Evolutionary conservation across 1,140 invertebrate genomes (phyloP), one percentile per base, ranked within the genome.

Genomic region (Bilobella aurantiaca): DNA sequence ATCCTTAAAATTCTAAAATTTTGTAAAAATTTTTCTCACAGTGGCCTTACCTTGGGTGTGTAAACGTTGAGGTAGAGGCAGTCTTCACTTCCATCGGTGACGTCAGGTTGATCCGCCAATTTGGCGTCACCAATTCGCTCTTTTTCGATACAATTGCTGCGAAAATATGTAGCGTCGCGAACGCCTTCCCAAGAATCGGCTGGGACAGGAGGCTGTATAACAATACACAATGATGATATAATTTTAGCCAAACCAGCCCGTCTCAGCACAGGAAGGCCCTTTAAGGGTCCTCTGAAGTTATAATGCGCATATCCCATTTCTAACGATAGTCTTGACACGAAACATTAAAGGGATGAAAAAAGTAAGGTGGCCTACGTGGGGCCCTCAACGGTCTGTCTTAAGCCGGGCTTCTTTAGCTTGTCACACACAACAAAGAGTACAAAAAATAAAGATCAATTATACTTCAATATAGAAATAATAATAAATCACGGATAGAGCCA

Each of bases 1-100:
- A n/a, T n/a, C n/a, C n/a, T n/a, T 42, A 42, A 42, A 42, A 42
- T n/a, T 42, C 37, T 42, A 42, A 12, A 12, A 53, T 18, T 42
- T 12, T 18, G 34, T 42, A 42, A 12, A 42, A 42, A 18, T 42
- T 42, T 42, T 42, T 18, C 18, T 8, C 18, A 42, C 18, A 18
- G 8, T 12, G 18, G 18, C 8, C 49, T 16, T 5, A 53, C 49
- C 21, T 53, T 53, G 5, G 49, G 49, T 8, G 49, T 53, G 49
- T 53, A 53, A 23, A 53, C 49, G 25, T 53, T 53, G 23, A 53
- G 49, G 49, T 53, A 53, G 5, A 53, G 21, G 49, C 49, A 53
- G 23, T 53, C 49, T 53, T 53, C 49, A 23, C 49, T 53, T 53
- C 49, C 49, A 16, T 18, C 21, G 5, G 49, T 53, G 23, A 53